phyloP scores from a whole-genome alignment of 2,113 vertebrate species.

The Phaethornis superciliosus region DNA sequence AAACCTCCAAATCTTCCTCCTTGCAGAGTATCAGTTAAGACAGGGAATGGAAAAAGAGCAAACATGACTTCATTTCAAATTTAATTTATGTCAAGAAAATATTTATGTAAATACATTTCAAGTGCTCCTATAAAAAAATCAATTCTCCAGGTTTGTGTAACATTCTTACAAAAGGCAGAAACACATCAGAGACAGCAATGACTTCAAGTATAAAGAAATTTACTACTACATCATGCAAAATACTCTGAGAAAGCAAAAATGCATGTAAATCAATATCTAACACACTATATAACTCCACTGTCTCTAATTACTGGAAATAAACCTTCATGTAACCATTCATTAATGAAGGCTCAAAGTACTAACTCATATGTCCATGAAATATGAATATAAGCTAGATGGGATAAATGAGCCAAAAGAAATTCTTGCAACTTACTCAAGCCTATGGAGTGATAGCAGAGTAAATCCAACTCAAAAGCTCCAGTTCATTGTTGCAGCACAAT shows the following conservation, averaged over 20 bases:
- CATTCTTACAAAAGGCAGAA: background rate
- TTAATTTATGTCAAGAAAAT: background rate
- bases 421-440: background rate
- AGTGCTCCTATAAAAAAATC: background rate
- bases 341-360: constrained; percentile 1
- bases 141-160: background rate
- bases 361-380: background rate
- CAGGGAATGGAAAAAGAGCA: background rate
- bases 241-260: background rate
- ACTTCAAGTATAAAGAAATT: background rate
- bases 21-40: background rate
- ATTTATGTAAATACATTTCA: background rate
- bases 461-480: background rate
- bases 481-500: background rate
- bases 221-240: background rate
- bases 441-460: background rate
- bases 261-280: background rate
- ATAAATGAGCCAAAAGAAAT: background rate
- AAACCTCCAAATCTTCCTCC: background rate
- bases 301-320: background rate
- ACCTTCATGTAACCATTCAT: background rate
- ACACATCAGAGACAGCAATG: background rate
- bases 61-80: background rate
- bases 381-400: constrained; percentile 2
- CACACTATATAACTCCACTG: background rate